phyloP scores from a whole-genome alignment of 1,140 invertebrate genomes.

The Scaptomyza graminum region DNA sequence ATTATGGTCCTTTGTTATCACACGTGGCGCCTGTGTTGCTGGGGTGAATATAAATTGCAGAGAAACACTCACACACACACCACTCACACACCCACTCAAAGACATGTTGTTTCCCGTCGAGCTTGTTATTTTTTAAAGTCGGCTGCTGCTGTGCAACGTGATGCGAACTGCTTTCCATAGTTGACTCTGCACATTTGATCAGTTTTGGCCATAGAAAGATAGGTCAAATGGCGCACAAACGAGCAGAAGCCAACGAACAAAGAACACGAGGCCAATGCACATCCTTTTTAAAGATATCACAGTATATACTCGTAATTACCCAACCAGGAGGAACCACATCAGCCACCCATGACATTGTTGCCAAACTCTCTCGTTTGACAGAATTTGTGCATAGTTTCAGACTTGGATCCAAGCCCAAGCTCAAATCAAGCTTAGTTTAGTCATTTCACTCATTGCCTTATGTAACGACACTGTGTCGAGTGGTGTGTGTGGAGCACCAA shows the following conservation, averaged over 20 bases:
- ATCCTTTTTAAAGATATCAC: slow-evolving; percentile 22
- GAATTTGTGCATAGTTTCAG: slow-evolving; percentile 65
- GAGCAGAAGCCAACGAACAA: slow-evolving; percentile 1
- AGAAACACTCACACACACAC: background rate
- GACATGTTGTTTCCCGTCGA: too few relatives aligned
- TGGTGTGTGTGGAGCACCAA: slow-evolving; percentile 1
- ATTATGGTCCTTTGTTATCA: background rate
- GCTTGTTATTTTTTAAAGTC: too few relatives aligned
- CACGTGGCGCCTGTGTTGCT: background rate
- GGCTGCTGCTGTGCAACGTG: too few relatives aligned
- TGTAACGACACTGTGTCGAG: slow-evolving; percentile 50
- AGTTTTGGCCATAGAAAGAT: slow-evolving; percentile 37
- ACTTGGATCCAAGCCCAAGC: background rate
- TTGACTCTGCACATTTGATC: slow-evolving; percentile 44
- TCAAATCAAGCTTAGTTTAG: slow-evolving; percentile 38
- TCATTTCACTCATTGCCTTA: slow-evolving; percentile 72
- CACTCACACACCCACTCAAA: too few relatives aligned
- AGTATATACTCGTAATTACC: slow-evolving; percentile 39
- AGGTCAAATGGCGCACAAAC: slow-evolving; percentile 38
- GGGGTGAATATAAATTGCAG: background rate
- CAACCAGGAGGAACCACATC: slow-evolving; percentile 48
- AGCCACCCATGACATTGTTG: slow-evolving; percentile 48
- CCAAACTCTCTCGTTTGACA: slow-evolving; percentile 50
- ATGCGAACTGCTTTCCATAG: background rate
- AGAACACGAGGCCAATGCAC: slow-evolving; percentile 27